Conservation (phyloP, 2,797 vertebrate species). For the Percopsis omiscomaycus region DNA sequence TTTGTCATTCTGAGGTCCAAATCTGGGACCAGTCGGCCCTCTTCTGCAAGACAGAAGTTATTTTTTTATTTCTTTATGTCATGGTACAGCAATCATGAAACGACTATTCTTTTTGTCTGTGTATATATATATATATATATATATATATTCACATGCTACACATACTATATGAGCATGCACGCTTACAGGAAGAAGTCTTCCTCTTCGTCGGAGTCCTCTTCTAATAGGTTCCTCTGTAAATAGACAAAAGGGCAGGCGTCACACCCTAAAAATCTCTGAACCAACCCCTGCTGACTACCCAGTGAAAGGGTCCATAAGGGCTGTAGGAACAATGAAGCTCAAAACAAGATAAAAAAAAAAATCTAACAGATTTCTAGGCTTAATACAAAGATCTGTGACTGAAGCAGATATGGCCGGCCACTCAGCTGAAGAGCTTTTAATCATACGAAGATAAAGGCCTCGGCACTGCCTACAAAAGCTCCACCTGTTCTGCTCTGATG, state of each 20-base stretch:
- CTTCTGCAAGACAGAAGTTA: slow-evolving; percentile 78
- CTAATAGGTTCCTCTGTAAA: slow-evolving; percentile 91
- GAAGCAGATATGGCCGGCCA: background rate
- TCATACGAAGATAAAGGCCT: background rate
- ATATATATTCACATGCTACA: background rate
- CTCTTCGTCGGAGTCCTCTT: slow-evolving; percentile 98
- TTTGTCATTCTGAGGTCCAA: slow-evolving; percentile 95
- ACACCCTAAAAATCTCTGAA: slow-evolving; percentile 7
- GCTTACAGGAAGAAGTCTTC: slow-evolving; percentile 99
- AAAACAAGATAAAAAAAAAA: background rate
- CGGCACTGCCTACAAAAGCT: slow-evolving; percentile 5
- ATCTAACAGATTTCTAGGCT: background rate
- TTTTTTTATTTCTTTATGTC: background rate
- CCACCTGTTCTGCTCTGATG: background rate
- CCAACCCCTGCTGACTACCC: background rate
- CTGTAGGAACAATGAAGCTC: background rate
- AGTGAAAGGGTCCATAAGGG: background rate
- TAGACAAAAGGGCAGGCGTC: slow-evolving; percentile 45
- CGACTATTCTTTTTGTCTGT: background rate
- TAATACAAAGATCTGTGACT: slow-evolving; percentile 9
- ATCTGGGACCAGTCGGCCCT: slow-evolving; percentile 92
- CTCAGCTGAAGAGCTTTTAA: background rate
- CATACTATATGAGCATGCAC: background rate
- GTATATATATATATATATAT: background rate
- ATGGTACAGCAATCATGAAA: background rate